Conservation (phyloP, 2,797 vertebrate species). For the Rousettus madagascariensis region DNA sequence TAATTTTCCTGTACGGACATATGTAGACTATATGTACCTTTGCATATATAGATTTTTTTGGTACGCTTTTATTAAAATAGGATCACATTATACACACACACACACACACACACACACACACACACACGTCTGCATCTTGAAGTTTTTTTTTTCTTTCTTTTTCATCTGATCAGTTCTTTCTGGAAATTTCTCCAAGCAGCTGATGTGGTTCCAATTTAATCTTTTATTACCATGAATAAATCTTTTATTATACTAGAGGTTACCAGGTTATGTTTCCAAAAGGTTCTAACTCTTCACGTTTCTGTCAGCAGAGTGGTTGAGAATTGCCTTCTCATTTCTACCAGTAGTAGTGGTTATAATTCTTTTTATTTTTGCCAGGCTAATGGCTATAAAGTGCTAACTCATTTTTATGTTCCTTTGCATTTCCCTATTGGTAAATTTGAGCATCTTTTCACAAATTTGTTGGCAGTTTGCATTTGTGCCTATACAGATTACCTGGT, state of each 20-base stretch:
- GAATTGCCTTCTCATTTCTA: neutral
- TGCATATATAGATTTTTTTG: neutral
- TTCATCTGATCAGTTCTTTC: neutral
- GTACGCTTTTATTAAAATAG: neutral
- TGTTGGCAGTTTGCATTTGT: neutral
- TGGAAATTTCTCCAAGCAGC: neutral
- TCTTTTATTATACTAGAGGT: neutral
- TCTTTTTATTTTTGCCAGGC: neutral
- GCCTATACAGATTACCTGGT: neutral
- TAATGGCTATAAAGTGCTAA: neutral
- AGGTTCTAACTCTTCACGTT: neutral
- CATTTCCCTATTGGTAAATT: neutral
- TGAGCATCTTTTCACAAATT: neutral
- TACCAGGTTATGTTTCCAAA: constrained; percentile 9
- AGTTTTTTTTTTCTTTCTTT: neutral
- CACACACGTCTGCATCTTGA: neutral
- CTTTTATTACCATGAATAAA: neutral
- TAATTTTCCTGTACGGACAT: neutral
- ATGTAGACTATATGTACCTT: neutral
- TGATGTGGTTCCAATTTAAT: neutral
- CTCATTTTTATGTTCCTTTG: neutral
- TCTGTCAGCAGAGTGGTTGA: neutral
- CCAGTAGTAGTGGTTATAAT: neutral
- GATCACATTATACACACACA: neutral
- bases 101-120: neutral